A percentile compares a stretch with the other conserved stretches of the same genome.
Evolutionary conservation across 2,888 invertebrate species (phyloP).

Genomic region (Epinotia brunnichana): DNA sequence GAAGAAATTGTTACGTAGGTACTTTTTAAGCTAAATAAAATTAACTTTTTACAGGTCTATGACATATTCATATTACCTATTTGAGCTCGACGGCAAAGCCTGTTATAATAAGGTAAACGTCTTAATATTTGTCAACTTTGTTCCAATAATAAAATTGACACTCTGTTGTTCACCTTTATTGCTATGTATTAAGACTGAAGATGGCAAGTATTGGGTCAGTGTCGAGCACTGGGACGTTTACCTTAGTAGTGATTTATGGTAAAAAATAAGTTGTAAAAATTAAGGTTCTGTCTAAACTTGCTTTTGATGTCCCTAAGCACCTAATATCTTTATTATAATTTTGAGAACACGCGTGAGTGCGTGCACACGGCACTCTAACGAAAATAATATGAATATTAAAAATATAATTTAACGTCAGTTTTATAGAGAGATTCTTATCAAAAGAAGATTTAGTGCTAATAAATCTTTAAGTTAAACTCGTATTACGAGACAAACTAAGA

Average conservation of each 20-base stretch:
- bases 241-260: not conserved
- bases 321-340: not conserved
- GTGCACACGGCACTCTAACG: not conserved
- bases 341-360: conserved; percentile 1
- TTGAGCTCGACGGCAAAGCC: too few species aligned
- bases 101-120: too few species aligned
- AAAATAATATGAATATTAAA: conserved; percentile 4
- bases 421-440: conserved; percentile 22
- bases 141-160: too few species aligned
- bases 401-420: conserved; percentile 16
- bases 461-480: conserved; percentile 22
- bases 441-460: conserved; percentile 22
- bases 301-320: not conserved
- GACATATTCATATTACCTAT: too few species aligned
- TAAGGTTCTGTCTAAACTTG: not conserved
- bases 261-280: too few species aligned
- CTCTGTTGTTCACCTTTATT: too few species aligned
- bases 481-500: conserved; percentile 15
- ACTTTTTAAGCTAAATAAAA: too few species aligned
- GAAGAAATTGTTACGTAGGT: too few species aligned
- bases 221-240: not conserved
- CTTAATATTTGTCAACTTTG: too few species aligned
- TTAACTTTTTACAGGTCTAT: too few species aligned
- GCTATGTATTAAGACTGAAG: too few species aligned
- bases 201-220: too few species aligned